Percentiles rank a stretch among this genome's conserved stretches.
phyloP scores from a whole-genome alignment of 2,113 vertebrate genomes.

The Oophaga pumilio region DNA sequence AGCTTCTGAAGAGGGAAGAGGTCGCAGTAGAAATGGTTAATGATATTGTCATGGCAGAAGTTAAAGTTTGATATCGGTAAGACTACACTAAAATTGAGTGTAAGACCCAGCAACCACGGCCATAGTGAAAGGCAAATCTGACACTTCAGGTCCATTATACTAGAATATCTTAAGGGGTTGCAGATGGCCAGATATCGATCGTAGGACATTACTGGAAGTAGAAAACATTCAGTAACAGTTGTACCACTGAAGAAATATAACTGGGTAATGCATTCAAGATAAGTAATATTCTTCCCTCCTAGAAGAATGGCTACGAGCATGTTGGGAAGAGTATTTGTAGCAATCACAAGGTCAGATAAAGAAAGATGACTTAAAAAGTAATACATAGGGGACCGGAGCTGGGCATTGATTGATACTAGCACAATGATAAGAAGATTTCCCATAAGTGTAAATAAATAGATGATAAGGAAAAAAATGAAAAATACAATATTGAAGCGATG shows the following conservation, averaged over 20 bases:
- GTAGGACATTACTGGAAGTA: constrained; percentile 63
- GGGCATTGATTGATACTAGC: constrained; percentile 43
- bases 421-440: constrained; percentile 59
- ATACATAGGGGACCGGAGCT: constrained; percentile 62
- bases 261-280: constrained; percentile 15
- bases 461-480: constrained; percentile 53
- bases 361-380: constrained; percentile 62
- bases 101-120: constrained; percentile 52
- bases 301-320: not conserved
- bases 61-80: not conserved
- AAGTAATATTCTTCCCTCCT: not conserved
- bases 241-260: constrained; percentile 30
- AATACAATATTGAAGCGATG: constrained; percentile 56
- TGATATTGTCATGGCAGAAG: constrained; percentile 21
- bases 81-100: not conserved
- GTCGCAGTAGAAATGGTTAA: constrained; percentile 45
- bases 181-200: constrained; percentile 62
- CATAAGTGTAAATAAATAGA: constrained; percentile 58
- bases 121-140: constrained; percentile 48
- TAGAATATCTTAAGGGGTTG: constrained; percentile 58
- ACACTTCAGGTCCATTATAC: constrained; percentile 55
- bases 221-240: constrained; percentile 62
- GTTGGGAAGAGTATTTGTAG: constrained; percentile 23
- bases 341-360: constrained; percentile 18
- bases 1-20: constrained; percentile 22